Base-by-base conservation (phyloP, 2,797 vertebrate genomes). In the Denticeps clupeoides region DNA sequence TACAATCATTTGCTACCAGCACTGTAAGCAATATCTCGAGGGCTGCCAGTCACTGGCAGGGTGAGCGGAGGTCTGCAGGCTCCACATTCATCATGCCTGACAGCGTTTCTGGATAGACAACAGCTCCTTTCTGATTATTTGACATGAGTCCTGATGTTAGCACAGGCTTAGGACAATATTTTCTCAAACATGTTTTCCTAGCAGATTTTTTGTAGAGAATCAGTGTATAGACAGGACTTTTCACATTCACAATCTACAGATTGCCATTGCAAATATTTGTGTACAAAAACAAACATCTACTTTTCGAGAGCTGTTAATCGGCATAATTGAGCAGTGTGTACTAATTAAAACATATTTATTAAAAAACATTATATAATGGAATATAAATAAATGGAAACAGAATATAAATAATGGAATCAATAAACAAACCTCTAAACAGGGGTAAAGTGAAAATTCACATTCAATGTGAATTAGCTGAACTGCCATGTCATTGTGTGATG, bases 21-120 rank as follows among this genome's bases (percentile, higher is more conserved):
- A 41, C 45, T 50, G 61, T 29, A 54, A 60, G 59, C 53, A 55
- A 68, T 66, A 62, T 47, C 53, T 44, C 53, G 41, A 29, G 40
- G 23, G 40, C 54, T 54, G 58, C 49, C 62, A 29, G 24, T 59
- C 56, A 58, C 19, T 16, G 11, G 3, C n/a, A 45, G 53, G 57
- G 55, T 57, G 48, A 64, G 53, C 47, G 31, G 22, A 7, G 60
- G 54, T 52, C 60, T 45, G 24, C 32, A 41, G 28, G 51, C 46
- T 55, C 52, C 47, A 61, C 56, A 60, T 64, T 66, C 64, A 73
- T 73, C 61, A 66, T 26, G 23, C 29, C 38, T 50, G 68, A 69
- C 66, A 68, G 57, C 38, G 10, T 56, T 40, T 54, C 52, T 51
- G 19, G 37, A 57, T 43, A 50, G 51, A 58, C 64, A 51, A 50